These are phyloP conservation scores for Podilymbus podiceps DNA, from an alignment of 2,113 vertebrate genomes.

Conservation along the genomic window DNA sequence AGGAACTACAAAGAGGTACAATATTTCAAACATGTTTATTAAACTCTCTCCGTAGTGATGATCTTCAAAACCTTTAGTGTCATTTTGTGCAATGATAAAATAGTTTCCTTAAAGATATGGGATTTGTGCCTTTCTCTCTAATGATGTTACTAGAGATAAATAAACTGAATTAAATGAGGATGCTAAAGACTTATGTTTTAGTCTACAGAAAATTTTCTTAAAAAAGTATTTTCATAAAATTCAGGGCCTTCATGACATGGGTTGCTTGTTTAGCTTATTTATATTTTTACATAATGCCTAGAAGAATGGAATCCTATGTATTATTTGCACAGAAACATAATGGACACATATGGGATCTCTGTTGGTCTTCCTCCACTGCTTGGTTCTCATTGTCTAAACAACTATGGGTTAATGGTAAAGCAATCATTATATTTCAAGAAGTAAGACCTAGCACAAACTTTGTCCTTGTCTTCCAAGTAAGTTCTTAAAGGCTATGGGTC, in stretches of 20 bases:
- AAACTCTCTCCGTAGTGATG: constrained; percentile 1
- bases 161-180: not conserved
- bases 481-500: not conserved
- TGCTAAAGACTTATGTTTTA: not conserved
- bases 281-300: not conserved
- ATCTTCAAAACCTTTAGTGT: constrained; percentile 30
- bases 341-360: not conserved
- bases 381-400: not conserved
- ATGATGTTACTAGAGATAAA: not conserved
- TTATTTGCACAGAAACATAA: not conserved
- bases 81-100: not conserved
- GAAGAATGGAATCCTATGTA: not conserved
- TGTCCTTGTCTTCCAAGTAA: not conserved
- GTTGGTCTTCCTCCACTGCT: not conserved
- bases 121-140: not conserved
- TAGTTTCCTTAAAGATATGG: not conserved
- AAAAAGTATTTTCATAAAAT: not conserved
- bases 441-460: not conserved
- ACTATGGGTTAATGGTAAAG: not conserved
- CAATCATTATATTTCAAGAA: not conserved
- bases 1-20: not conserved
- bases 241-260: not conserved
- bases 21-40: not conserved
- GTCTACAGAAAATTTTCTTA: not conserved
- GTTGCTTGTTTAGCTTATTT: not conserved